A percentile compares a stretch with the other conserved stretches of the same genome.
These are phyloP conservation scores for Papilio polytes DNA, from an alignment of 1,140 invertebrate species.

Conservation along the genomic window DNA sequence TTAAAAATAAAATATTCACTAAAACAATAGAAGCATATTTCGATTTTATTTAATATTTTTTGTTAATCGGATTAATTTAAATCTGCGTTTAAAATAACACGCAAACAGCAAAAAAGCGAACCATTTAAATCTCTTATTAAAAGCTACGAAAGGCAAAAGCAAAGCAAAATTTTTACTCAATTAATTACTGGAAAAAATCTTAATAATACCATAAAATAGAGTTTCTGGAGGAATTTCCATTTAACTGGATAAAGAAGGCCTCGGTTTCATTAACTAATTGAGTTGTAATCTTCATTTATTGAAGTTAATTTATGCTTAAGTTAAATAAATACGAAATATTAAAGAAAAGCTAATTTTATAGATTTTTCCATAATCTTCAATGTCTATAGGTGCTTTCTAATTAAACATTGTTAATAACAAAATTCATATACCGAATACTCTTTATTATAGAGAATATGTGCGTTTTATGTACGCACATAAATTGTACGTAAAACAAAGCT, in stretches of 20 bases:
- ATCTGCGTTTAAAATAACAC: neutral
- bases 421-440: neutral
- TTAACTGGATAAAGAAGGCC: constrained; percentile 60
- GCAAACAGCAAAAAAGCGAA: neutral
- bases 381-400: neutral
- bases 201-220: constrained; percentile 43
- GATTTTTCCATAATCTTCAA: neutral
- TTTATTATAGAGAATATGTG: constrained; percentile 5
- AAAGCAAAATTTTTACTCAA: constrained; percentile 36
- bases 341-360: neutral
- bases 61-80: neutral
- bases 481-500: neutral
- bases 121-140: constrained; percentile 22
- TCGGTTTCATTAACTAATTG: constrained; percentile 78
- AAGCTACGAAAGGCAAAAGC: constrained; percentile 1
- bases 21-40: neutral
- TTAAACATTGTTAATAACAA: neutral
- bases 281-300: constrained; percentile 51
- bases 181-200: constrained; percentile 39
- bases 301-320: neutral
- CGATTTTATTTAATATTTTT: neutral
- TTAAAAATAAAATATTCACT: too few relatives aligned
- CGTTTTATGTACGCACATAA: constrained; percentile 6
- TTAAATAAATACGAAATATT: neutral
- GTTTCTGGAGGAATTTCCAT: constrained; percentile 49